A percentile compares a stretch with the other conserved stretches of the same genome.
These are phyloP conservation scores for Osmoderma eremita DNA, from an alignment of 2,888 invertebrate genomes.

Conservation along the genomic window DNA sequence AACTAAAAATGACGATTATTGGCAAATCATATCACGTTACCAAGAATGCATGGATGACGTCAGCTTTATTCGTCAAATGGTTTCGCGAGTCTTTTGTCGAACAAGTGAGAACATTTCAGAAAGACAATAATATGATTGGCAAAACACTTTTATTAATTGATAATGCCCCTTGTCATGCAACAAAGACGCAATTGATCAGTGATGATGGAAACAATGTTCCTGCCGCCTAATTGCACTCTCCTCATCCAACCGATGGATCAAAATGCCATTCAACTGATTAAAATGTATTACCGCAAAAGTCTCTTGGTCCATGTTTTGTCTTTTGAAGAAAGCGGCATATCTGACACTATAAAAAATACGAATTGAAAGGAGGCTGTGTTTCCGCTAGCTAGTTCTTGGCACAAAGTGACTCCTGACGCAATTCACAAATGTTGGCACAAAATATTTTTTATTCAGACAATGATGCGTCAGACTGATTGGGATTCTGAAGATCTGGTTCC, in stretches of 20 bases:
- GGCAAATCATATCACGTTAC: conserved; percentile 40
- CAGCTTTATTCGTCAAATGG: conserved; percentile 12
- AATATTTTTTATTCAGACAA: neutral
- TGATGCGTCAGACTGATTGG: neutral
- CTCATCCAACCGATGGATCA: neutral
- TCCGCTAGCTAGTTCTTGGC: conserved; percentile 24
- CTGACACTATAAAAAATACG: conserved; percentile 3
- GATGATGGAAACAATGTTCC: conserved; percentile 25
- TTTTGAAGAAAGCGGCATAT: conserved; percentile 10
- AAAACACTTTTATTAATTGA: neutral
- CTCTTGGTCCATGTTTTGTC: conserved; percentile 2
- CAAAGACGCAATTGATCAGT: neutral
- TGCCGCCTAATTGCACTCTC: conserved; percentile 26
- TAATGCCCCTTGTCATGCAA: neutral
- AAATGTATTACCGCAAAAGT: neutral
- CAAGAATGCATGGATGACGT: too few relatives aligned
- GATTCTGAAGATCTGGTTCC: neutral
- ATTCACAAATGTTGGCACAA: conserved; percentile 13
- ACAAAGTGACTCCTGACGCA: conserved; percentile 29
- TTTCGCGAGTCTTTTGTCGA: conserved; percentile 7
- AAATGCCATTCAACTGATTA: conserved; percentile 17
- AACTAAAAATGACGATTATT: conserved; percentile 34
- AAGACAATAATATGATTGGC: neutral
- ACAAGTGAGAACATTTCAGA: too few relatives aligned
- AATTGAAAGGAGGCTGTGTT: conserved; percentile 23